Evolutionary conservation across 2,113 vertebrate genomes (phyloP), one percentile per base, ranked within the genome.

Genomic region (Castor canadensis): DNA sequence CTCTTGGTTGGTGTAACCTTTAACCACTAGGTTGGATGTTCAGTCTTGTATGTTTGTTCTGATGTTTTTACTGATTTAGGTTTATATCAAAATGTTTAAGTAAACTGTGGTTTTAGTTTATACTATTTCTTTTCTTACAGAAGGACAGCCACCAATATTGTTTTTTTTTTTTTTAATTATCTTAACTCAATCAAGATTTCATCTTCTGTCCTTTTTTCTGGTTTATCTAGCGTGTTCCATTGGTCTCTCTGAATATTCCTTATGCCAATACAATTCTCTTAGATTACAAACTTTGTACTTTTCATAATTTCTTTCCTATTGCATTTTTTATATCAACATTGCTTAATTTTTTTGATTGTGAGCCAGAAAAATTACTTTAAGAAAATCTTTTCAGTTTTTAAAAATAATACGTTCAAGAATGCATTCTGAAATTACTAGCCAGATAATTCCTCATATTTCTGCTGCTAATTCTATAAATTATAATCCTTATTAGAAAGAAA

Each of bases 21-120:
- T 89, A 54, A 89, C 45, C 10, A 87, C 24, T 64, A 12, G 32
- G 3, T 81, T 95, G n/a, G 32, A 35, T 4, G 81, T 80, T 92
- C 9, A 62, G n/a, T 92, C 22, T 94, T 54, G 28, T 72, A 91
- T 76, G 24, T 91, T 72, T 87, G 16, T 91, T 92, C 24, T 69
- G 58, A n/a, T 73, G 38, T 79, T 89, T 82, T 87, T 93, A 72
- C 43, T 43, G 30, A 13, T 56, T 87, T 86, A 73, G 47, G 19
- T 79, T 91, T 92, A 80, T 12, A 75, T 75, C 85, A 83, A 82
- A 76, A 76, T 66, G 87, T 89, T 96, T 93, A 89, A 95, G 26
- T 60, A 95, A 79, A 77, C 24, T 75, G 3, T 9, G 45, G 76
- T 82, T 73, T 91, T 72, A 81, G 54, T 47, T 17, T 79, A 79